Evolutionary conservation across 1,140 invertebrate genomes (phyloP).

Genomic region (Copidosoma floridanum): DNA sequence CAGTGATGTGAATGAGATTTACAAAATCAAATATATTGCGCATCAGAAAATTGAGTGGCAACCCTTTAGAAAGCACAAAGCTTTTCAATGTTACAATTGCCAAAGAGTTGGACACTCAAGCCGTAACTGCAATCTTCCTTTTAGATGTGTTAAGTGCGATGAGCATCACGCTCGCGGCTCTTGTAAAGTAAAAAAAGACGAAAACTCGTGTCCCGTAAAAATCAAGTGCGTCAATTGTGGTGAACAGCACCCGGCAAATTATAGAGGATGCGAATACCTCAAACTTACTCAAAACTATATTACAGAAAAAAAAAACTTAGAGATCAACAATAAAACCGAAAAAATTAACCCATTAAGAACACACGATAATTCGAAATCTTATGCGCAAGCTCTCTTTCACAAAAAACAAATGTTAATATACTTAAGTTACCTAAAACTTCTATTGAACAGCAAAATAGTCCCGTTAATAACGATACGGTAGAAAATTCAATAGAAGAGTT

Average conservation of each 20-base stretch:
- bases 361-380: too few species aligned
- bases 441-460: too few species aligned
- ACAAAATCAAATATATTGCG: conserved; percentile 25
- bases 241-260: conserved; percentile 12
- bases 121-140: conserved; percentile 28
- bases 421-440: too few species aligned
- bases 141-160: conserved; percentile 24
- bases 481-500: too few species aligned
- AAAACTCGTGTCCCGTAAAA: neutral
- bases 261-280: conserved; percentile 20
- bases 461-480: too few species aligned
- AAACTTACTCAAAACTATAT: neutral
- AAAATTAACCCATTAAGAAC: too few species aligned
- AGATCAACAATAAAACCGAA: neutral
- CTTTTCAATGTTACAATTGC: conserved; percentile 32
- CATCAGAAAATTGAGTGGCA: conserved; percentile 27
- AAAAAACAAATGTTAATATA: too few species aligned
- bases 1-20: conserved; percentile 2
- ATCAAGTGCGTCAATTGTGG: conserved; percentile 18
- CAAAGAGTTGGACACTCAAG: conserved; percentile 28
- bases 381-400: too few species aligned
- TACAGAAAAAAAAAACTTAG: neutral
- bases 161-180: neutral
- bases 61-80: conserved; percentile 25
- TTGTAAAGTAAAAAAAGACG: conserved; percentile 6